Evolutionary conservation across 2,113 vertebrate species (phyloP).

Genomic region (Macquaria ambigua): DNA sequence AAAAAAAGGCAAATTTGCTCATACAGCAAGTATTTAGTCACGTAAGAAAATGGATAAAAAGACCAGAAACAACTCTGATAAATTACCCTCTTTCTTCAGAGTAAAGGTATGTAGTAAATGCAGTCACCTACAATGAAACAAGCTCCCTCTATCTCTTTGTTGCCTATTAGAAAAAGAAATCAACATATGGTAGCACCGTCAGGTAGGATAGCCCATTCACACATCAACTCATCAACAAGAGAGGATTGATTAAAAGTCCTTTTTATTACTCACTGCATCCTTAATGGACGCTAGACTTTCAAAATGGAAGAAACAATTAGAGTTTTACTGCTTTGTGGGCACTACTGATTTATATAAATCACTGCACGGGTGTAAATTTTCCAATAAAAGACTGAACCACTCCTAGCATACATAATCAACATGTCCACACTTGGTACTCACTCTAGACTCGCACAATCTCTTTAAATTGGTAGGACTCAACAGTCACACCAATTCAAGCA

Average conservation of each 20-base stretch:
- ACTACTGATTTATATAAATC: constrained; percentile 88
- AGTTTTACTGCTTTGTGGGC: constrained; percentile 88
- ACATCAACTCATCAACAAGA: constrained; percentile 86
- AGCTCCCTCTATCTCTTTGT: constrained; percentile 62
- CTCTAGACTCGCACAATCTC: constrained; percentile 66
- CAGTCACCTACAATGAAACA: constrained; percentile 55
- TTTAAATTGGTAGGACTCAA: constrained; percentile 72
- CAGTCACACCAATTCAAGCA: constrained; percentile 63
- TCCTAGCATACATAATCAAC: constrained; percentile 85
- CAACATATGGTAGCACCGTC: constrained; percentile 78
- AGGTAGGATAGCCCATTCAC: constrained; percentile 79
- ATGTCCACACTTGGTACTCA: constrained; percentile 72
- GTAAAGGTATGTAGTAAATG: constrained; percentile 27
- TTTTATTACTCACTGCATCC: constrained; percentile 86
- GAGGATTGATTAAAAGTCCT: constrained; percentile 88
- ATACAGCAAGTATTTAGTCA: constrained; percentile 1
- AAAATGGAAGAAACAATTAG: constrained; percentile 89
- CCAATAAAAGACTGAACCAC: constrained; percentile 84
- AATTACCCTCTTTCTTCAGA: constrained; percentile 9
- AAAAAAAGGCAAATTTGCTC: not conserved
- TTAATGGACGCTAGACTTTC: constrained; percentile 88
- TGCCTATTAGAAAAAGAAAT: constrained; percentile 71
- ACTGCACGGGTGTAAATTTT: constrained; percentile 85
- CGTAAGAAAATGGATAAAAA: constrained; percentile 11
- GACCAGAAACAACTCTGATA: constrained; percentile 13